Percentiles rank a stretch among this genome's conserved stretches.
These are phyloP conservation scores for Melanostoma scalare DNA, from an alignment of 2,888 invertebrate species.

Conservation along the genomic window DNA sequence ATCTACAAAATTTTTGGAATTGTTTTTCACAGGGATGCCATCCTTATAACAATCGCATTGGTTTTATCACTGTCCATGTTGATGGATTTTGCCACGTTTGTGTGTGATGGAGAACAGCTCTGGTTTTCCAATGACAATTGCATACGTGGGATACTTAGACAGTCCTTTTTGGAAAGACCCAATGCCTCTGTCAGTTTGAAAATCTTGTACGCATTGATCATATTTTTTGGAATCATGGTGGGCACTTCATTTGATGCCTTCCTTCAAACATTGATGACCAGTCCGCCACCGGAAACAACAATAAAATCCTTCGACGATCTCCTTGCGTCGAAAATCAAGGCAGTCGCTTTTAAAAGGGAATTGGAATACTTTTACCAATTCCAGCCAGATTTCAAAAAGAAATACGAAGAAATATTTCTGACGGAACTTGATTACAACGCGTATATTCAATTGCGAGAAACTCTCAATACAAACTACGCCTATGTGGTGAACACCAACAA, in stretches of 20 bases:
- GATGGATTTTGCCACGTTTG: slow-evolving; percentile 72
- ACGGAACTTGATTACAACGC: slow-evolving; percentile 68
- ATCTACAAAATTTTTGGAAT: too few species aligned
- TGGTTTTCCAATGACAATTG: too few species aligned
- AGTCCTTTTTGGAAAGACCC: slow-evolving; percentile 73
- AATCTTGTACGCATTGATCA: slow-evolving; percentile 77
- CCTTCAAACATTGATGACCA: too few species aligned
- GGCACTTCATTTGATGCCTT: slow-evolving; percentile 74
- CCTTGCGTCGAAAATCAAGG: slow-evolving; percentile 73
- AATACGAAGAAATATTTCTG: slow-evolving; percentile 76
- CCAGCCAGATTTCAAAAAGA: slow-evolving; percentile 44
- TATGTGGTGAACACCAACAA: slow-evolving; percentile 75
- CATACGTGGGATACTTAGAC: slow-evolving; percentile 77
- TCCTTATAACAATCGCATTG: too few species aligned
- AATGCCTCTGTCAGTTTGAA: too few species aligned
- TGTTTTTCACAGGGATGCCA: too few species aligned
- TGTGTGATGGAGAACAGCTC: too few species aligned
- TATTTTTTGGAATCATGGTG: slow-evolving; percentile 77
- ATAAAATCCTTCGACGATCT: slow-evolving; percentile 76
- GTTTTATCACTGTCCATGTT: too few species aligned
- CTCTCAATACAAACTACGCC: slow-evolving; percentile 75
- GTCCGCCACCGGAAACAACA: slow-evolving; percentile 75
- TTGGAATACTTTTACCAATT: slow-evolving; percentile 73
- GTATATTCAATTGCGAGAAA: slow-evolving; percentile 75
- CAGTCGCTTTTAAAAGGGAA: slow-evolving; percentile 75